Evolutionary conservation across 2,888 invertebrate genomes (phyloP).

Genomic region (Eupithecia subumbrata): DNA sequence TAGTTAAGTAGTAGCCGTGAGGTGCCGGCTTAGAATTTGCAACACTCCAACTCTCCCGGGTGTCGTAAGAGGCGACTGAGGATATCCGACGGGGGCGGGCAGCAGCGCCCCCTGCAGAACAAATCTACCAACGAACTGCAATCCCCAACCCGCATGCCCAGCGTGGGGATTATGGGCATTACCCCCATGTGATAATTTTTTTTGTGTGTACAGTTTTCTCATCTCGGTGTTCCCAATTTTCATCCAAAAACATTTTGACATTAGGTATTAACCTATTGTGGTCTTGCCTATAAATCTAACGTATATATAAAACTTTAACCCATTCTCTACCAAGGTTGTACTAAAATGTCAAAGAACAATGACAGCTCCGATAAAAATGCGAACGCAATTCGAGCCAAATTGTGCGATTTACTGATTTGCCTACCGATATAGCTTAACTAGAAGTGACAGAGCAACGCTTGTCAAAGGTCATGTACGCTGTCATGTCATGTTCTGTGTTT

Average conservation of each 20-base stretch:
- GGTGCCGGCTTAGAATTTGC: no score
- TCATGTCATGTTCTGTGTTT: conserved; percentile 19
- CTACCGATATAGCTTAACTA: conserved; percentile 39
- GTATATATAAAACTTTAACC: conserved; percentile 8
- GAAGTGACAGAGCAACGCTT: conserved; percentile 43
- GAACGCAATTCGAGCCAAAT: conserved; percentile 31
- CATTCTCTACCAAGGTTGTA: conserved; percentile 43
- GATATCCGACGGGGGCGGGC: no score
- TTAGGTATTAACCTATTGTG: background rate
- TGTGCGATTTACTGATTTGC: conserved; percentile 39
- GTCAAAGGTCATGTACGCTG: conserved; percentile 41
- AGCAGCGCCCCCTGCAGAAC: no score
- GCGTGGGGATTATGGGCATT: no score
- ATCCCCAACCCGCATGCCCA: no score
- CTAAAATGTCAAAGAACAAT: conserved; percentile 48
- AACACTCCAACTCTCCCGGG: no score
- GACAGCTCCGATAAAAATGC: conserved; percentile 37
- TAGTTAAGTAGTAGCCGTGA: no score
- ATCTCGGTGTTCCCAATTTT: background rate
- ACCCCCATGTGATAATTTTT: no score
- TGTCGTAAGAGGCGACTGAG: no score
- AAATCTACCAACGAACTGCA: no score
- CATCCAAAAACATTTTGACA: background rate
- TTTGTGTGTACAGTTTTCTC: no score
- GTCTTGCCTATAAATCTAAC: background rate